Percentiles rank a stretch among this genome's conserved stretches.
phyloP scores from a whole-genome alignment of 2,113 vertebrate genomes.

The Orycteropus afer region DNA sequence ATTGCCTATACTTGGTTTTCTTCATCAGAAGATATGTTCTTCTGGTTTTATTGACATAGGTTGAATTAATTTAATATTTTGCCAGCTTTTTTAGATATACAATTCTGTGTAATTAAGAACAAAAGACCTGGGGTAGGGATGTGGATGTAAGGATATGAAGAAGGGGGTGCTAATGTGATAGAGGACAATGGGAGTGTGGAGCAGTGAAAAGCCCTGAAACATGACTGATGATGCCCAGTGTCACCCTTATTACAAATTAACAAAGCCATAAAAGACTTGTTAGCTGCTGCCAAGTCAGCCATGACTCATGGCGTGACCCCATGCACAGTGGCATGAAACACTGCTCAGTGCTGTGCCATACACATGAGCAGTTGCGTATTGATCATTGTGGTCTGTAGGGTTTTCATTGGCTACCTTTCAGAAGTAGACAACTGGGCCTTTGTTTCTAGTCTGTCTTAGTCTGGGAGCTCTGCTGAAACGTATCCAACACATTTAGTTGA shows the following conservation, averaged over 20 bases:
- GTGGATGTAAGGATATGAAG: neutral
- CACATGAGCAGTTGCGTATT: neutral
- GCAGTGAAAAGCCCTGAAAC: neutral
- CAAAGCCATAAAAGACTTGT: neutral
- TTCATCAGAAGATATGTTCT: neutral
- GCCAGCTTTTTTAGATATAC: neutral
- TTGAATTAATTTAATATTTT: conserved; percentile 40
- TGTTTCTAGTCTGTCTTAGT: neutral
- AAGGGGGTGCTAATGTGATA: neutral
- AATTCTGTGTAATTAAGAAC: neutral
- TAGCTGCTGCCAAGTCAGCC: neutral
- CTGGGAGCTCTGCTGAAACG: neutral
- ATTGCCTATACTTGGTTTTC: neutral
- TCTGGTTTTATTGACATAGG: neutral
- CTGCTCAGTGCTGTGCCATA: neutral
- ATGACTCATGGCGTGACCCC: neutral
- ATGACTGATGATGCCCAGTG: neutral
- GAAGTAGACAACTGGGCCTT: neutral
- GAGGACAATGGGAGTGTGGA: neutral
- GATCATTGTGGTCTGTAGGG: neutral
- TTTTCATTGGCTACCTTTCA: neutral
- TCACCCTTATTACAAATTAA: neutral
- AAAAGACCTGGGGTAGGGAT: neutral
- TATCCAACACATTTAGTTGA: neutral
- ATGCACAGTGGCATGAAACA: neutral